Evolutionary conservation across 1,140 invertebrate genomes (phyloP), one percentile per base, ranked within the genome.

Genomic region (Physella acuta): DNA sequence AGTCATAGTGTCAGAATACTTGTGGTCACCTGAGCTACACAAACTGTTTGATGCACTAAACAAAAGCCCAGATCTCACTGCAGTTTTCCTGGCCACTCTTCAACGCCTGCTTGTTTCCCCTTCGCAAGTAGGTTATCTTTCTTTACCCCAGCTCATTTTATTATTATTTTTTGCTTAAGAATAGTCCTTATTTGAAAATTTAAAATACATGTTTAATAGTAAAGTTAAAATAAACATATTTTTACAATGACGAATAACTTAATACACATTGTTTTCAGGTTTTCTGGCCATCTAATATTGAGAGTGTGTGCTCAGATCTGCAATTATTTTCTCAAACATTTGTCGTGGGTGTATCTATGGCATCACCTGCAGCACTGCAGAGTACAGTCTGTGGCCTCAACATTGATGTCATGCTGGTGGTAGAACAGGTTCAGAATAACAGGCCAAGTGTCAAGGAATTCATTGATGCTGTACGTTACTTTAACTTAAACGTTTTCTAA

Each of bases 11-110:
- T 56, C 67, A 14, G 58, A 71, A 26, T 76, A 75, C 67, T 63
- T 79, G 30, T 65, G 73, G 14, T 78, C 77, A 5, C 61, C 65
- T 53, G 77, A 78, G 44, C 30, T 78, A 51, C 66, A 73, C 3
- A 75, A 72, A 37, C 49, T 74, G 24, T 49, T 70, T 26, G 49
- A 68, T 28, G 33, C 65, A 14, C 30, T 75, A 17, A 55, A 60
- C 16, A 24, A 60, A 31, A 72, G 68, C 20, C 77, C 77, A 53
- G 75, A 75, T 14, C 67, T 77, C 49, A 76, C 49, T 53, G 37
- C 55, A 39, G 63, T 78, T 17, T 70, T 60, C 0, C 61, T 74
- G 11, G 68, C 73, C 51, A 74, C 74, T 1, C n/a, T 77, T 16
- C 34, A 74, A n/a, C 56, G 70, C 11, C 30, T 73, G 20, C 53